Conservation (phyloP, 2,797 vertebrate species). For the Cirrhinus mrigala region DNA sequence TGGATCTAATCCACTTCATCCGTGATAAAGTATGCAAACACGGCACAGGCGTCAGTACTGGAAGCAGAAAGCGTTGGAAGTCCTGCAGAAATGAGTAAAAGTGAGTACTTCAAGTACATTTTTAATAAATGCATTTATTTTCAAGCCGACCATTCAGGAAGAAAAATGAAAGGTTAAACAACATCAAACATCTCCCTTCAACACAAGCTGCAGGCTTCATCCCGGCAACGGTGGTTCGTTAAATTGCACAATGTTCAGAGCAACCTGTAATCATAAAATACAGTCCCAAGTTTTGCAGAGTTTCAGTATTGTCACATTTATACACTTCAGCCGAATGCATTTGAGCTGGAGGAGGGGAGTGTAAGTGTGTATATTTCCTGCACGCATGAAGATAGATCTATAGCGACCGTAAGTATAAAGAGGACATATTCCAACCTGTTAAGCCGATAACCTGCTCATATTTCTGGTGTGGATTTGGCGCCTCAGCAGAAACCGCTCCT, state of each 20-base stretch:
- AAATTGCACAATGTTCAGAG: neutral
- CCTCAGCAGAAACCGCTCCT: slow-evolving; percentile 66
- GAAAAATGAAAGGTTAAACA: slow-evolving; percentile 18
- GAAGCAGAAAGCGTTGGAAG: neutral
- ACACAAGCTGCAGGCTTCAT: slow-evolving; percentile 1
- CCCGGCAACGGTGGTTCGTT: neutral
- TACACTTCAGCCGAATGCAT: neutral
- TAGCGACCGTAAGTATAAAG: slow-evolving; percentile 11
- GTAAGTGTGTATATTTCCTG: slow-evolving; percentile 18
- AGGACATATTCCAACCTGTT: slow-evolving; percentile 41
- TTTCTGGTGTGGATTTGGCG: slow-evolving; percentile 66
- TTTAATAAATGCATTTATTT: slow-evolving; percentile 1
- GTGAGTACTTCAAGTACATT: neutral
- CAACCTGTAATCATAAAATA: neutral
- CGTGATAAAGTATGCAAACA: neutral
- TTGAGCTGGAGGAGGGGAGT: neutral
- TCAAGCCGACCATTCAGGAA: neutral
- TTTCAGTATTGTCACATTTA: slow-evolving; percentile 8
- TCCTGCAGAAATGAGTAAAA: neutral
- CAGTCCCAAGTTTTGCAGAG: neutral
- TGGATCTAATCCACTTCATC: neutral
- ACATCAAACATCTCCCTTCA: slow-evolving; percentile 16
- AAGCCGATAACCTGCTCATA: slow-evolving; percentile 36
- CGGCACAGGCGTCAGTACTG: neutral
- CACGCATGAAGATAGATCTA: slow-evolving; percentile 27